phyloP scores from a whole-genome alignment of 2,888 invertebrate genomes.

The Desoria tigrina region DNA sequence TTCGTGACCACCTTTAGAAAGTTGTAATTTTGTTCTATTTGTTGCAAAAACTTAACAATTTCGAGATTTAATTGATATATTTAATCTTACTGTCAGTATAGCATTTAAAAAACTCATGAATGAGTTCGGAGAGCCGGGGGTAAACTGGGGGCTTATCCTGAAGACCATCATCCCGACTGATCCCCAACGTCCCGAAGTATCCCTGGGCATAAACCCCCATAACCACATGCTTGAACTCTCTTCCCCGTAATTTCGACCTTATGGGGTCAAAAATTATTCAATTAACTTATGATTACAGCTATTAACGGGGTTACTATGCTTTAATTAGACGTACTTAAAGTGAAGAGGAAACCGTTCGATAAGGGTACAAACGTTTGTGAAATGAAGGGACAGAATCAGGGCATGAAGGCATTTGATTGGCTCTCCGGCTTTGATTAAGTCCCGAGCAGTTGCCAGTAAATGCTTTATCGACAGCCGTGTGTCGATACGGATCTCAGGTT shows the following conservation, averaged over 20 bases:
- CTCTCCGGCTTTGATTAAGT: conserved; percentile 41
- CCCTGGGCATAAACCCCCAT: conserved; percentile 51
- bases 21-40: not conserved
- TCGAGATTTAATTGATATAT: conserved; percentile 1
- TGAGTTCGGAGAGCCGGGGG: conserved; percentile 42
- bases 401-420: conserved; percentile 53
- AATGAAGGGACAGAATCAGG: conserved; percentile 47
- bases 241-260: conserved; percentile 46
- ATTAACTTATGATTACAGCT: too few species aligned
- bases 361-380: conserved; percentile 44
- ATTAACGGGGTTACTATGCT: too few species aligned
- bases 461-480: conserved; percentile 49
- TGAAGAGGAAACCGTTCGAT: conserved; percentile 52
- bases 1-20: conserved; percentile 44
- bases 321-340: conserved; percentile 47
- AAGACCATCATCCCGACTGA: conserved; percentile 47
- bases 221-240: conserved; percentile 52
- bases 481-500: conserved; percentile 46
- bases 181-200: conserved; percentile 49
- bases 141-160: conserved; percentile 48
- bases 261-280: not conserved
- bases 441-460: conserved; percentile 44
- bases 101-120: conserved; percentile 40
- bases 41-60: not conserved
- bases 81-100: conserved; percentile 43